Evolutionary conservation across 1,140 invertebrate genomes (phyloP).

Genomic region (Neotoxoptera formosana): DNA sequence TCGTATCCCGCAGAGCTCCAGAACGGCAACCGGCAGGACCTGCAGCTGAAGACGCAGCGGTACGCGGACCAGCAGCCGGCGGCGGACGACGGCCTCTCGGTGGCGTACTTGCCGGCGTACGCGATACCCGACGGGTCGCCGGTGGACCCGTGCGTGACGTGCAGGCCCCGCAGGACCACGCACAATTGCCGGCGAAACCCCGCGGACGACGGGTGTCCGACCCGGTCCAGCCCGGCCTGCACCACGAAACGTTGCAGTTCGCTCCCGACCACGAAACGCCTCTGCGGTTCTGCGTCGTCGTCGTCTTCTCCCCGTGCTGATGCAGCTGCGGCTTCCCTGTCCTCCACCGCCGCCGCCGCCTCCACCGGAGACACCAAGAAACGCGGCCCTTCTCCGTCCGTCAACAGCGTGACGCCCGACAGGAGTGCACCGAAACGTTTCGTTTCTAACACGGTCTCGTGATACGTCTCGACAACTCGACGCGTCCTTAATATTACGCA

Average conservation of each 20-base stretch:
- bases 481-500: neutral
- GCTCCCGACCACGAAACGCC: neutral
- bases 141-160: conserved; percentile 19
- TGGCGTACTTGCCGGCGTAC: neutral
- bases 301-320: neutral
- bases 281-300: neutral
- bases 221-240: neutral
- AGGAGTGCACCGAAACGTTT: neutral
- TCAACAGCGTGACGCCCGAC: too few relatives aligned
- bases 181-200: neutral
- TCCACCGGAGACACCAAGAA: neutral
- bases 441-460: neutral
- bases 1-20: neutral
- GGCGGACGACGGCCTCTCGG: neutral
- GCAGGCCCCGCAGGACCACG: neutral
- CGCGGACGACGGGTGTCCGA: neutral
- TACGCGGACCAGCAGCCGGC: too few relatives aligned
- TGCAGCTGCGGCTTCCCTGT: neutral
- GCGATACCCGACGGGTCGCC: conserved; percentile 3
- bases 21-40: neutral
- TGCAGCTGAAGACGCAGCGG: neutral
- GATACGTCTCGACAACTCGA: too few relatives aligned
- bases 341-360: too few relatives aligned
- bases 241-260: neutral
- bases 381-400: neutral